phyloP scores from a whole-genome alignment of 2,113 vertebrate species.

The Paraplagusia blochii region DNA sequence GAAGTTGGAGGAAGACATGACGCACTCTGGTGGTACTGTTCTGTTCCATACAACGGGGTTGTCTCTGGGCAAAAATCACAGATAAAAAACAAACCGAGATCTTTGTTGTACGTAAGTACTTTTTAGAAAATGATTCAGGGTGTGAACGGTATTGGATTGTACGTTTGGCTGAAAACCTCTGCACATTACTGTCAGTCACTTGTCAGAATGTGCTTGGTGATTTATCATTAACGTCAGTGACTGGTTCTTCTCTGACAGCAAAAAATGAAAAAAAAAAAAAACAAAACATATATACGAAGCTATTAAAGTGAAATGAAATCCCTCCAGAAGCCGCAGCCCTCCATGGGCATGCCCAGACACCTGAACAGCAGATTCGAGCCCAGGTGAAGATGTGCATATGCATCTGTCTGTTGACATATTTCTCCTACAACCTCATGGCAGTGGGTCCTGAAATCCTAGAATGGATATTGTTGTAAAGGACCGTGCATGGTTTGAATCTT shows the following conservation, averaged over 20 bases:
- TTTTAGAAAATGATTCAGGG: no score
- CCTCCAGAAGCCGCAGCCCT: slow-evolving; percentile 30
- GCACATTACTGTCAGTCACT: slow-evolving; percentile 3
- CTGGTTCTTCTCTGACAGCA: slow-evolving; percentile 6
- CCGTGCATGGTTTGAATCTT: neutral
- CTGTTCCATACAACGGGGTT: no score
- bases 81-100: no score
- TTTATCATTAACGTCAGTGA: slow-evolving; percentile 18
- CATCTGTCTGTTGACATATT: slow-evolving; percentile 3
- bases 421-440: neutral
- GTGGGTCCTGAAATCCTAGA: no score
- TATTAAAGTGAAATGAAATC: slow-evolving; percentile 40
- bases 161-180: no score
- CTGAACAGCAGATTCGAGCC: slow-evolving; percentile 20
- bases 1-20: no score
- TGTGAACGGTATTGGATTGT: no score
- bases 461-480: neutral
- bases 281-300: slow-evolving; percentile 20
- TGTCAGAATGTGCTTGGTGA: slow-evolving; percentile 13
- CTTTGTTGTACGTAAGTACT: no score
- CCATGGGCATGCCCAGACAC: slow-evolving; percentile 43
- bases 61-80: no score
- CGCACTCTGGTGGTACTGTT: no score
- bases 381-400: slow-evolving; percentile 23
- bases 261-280: slow-evolving; percentile 11